Percentiles rank a stretch among this genome's conserved stretches.
Evolutionary conservation across 2,113 vertebrate species (phyloP).

Genomic region (Motacilla alba): DNA sequence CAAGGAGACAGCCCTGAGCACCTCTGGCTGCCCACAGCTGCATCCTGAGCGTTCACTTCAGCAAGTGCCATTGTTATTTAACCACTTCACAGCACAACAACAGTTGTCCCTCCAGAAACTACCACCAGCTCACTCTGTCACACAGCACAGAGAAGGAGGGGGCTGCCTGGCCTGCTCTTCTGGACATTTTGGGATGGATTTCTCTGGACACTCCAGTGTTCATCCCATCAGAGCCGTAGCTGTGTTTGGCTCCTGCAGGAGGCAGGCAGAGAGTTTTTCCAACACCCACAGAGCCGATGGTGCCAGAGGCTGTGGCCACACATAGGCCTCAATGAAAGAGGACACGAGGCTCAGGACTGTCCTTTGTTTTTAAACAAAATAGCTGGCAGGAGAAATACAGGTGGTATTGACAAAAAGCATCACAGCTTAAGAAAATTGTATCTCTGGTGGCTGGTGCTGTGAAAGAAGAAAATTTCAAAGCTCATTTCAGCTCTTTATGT

Average conservation of each 20-base stretch:
- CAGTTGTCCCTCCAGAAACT: fast-evolving
- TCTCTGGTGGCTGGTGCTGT: neutral
- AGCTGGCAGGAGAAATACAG: neutral
- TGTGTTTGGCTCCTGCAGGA: neutral
- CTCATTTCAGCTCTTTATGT: neutral
- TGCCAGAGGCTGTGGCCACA: neutral
- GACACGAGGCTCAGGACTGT: neutral
- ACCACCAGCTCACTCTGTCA: neutral
- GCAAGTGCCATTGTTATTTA: neutral
- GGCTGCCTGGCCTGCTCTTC: neutral
- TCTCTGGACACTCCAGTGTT: neutral
- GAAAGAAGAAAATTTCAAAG: neutral
- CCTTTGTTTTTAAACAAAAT: neutral
- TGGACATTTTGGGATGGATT: neutral
- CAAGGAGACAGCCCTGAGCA: neutral
- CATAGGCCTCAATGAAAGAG: fast-evolving
- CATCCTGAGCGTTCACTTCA: neutral
- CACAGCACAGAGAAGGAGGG: fast-evolving
- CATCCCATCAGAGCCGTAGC: neutral
- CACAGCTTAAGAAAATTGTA: neutral
- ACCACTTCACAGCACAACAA: fast-evolving
- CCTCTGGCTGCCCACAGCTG: fast-evolving
- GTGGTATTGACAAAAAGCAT: neutral
- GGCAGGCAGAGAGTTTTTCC: neutral
- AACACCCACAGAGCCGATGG: neutral